Base-by-base conservation (phyloP, 1,140 invertebrate species). In the Potamilus streckersoni region DNA sequence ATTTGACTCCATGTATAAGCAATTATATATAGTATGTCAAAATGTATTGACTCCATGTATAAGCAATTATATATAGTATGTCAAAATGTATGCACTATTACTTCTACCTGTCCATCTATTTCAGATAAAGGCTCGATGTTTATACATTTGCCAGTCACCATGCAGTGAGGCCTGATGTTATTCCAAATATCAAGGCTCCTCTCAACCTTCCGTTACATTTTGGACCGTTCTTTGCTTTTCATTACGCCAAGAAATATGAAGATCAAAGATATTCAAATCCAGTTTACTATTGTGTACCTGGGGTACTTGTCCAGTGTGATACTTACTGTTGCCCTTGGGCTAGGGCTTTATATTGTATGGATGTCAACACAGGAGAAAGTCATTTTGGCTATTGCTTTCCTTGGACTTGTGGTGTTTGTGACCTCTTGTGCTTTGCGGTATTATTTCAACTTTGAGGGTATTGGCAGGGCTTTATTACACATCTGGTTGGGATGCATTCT, bases 331-430 rank as follows among this genome's bases (percentile, higher is more conserved):
- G 87, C 87, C 3, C 71, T 89, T 31, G 82, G 83, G 3, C 71
- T 89, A 13, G 87, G 87, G 16, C 75, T 88, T 73, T 89, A 88
- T 79, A 86, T 80, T 57, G 82, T 85, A 67, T 89, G 87, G 87
- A 67, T 72, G 16, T 74, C 76, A 38, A 84, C 83, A 6, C 66
- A 84, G 58, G 81, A 88, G 67, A 72, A 73, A 1, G 69, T 80
- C 0, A 81, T 89, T 20, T 80, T 87, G 16, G 63, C 84, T 12
- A 80, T 88, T 38, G 78, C 83, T 11, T 57, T 88, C 14, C 65
- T 87, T 14, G 85, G 85, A 17, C 74, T 88, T 38, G 82, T 88
- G 63, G 80, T 89, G 17, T 87, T 88, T 78, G 80, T 73, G 23
- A 76, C 87, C 14, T 85, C 86, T 0, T 84, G 80, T 80, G 86